phyloP scores from a whole-genome alignment of 2,888 invertebrate species.

The Acronicta alni region DNA sequence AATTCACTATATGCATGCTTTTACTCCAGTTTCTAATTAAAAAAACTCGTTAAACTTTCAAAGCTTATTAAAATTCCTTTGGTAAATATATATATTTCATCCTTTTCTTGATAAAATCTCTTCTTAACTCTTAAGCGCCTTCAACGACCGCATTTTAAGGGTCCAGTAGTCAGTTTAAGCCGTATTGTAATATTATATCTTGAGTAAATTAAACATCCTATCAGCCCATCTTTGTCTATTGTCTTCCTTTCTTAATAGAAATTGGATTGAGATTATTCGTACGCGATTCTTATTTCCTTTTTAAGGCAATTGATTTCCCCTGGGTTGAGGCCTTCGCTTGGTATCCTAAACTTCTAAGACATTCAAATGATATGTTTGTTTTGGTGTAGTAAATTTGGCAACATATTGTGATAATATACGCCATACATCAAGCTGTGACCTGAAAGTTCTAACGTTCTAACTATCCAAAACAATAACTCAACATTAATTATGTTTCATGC shows the following conservation, averaged over 20 bases:
- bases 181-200: conserved; percentile 39
- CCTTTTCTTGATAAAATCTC: conserved; percentile 40
- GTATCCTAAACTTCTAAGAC: conserved; percentile 11
- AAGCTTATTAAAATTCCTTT: conserved; percentile 40
- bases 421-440: conserved; percentile 14
- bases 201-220: conserved; percentile 41
- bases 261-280: conserved; percentile 9
- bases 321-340: conserved; percentile 18
- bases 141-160: conserved; percentile 27
- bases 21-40: conserved; percentile 13
- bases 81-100: conserved; percentile 31
- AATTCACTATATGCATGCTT: not conserved
- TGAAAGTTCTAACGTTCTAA: conserved; percentile 14
- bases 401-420: conserved; percentile 4
- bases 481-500: conserved; percentile 2
- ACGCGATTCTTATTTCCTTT: conserved; percentile 21
- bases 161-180: conserved; percentile 23
- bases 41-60: conserved; percentile 30
- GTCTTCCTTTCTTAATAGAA: conserved; percentile 31
- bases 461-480: conserved; percentile 7
- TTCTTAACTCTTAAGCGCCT: conserved; percentile 36
- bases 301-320: conserved; percentile 49
- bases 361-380: conserved; percentile 28
- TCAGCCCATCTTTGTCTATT: conserved; percentile 23
- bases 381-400: conserved; percentile 10